A percentile compares a stretch with the other conserved stretches of the same genome.
Evolutionary conservation across 2,888 invertebrate species (phyloP).

Genomic region (Rhingia rostrata): DNA sequence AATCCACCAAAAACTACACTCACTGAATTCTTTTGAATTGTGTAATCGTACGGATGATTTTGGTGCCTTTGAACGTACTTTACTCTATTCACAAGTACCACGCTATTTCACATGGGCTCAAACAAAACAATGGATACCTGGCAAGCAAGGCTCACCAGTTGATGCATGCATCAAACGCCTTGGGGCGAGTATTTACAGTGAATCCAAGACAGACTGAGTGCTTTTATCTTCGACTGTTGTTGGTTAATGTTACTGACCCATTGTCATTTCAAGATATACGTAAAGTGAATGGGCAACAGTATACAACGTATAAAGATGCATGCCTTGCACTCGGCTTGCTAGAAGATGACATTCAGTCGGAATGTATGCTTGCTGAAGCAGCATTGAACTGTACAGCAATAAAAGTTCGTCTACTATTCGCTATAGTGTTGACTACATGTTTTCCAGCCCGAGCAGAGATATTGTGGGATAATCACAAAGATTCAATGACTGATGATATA

Average conservation of each 20-base stretch:
- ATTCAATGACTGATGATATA: too few species aligned
- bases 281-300: conserved; percentile 47
- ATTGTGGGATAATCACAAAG: too few species aligned
- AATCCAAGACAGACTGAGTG: conserved; percentile 72
- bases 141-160: too few species aligned
- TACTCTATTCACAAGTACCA: conserved; percentile 79
- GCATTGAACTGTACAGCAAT: conserved; percentile 17
- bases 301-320: conserved; percentile 49
- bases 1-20: conserved; percentile 34
- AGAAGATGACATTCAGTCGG: conserved; percentile 56
- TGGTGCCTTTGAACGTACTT: conserved; percentile 77
- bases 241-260: conserved; percentile 46
- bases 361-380: conserved; percentile 48
- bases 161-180: too few species aligned
- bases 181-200: too few species aligned
- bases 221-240: too few species aligned
- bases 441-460: too few species aligned
- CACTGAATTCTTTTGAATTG: conserved; percentile 56
- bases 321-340: conserved; percentile 51
- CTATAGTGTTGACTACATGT: too few species aligned
- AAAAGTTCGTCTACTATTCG: too few species aligned
- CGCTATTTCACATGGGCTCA: too few species aligned
- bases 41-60: conserved; percentile 52
- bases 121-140: too few species aligned
- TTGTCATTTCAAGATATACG: conserved; percentile 60